These are phyloP conservation scores for Trachymyrmex cornetzi DNA, from an alignment of 1,140 invertebrate genomes.

Conservation along the genomic window DNA sequence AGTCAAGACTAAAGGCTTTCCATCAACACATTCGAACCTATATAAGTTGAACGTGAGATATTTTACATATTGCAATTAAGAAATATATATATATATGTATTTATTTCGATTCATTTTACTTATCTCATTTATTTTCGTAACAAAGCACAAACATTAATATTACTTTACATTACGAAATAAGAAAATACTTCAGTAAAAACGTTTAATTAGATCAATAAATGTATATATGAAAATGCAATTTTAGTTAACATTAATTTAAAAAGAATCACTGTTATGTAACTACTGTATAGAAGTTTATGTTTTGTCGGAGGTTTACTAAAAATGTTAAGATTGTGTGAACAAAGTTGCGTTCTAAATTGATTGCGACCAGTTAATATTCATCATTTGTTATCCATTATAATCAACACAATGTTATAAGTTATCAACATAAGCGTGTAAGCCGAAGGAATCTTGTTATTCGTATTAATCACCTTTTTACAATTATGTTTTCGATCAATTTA, in stretches of 20 bases:
- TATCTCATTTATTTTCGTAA: conserved; percentile 28
- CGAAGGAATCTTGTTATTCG: conserved; percentile 12
- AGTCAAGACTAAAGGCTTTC: neutral
- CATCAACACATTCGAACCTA: neutral
- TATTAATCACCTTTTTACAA: neutral
- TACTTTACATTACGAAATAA: conserved; percentile 11
- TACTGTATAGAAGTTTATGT: conserved; percentile 31
- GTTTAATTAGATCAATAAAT: conserved; percentile 23
- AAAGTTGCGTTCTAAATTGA: conserved; percentile 31
- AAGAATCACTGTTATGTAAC: conserved; percentile 4
- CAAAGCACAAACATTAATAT: conserved; percentile 6
- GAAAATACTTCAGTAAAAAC: conserved; percentile 18
- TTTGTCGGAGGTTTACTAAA: conserved; percentile 4
- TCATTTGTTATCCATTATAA: conserved; percentile 6
- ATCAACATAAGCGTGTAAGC: neutral
- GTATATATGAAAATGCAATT: conserved; percentile 4
- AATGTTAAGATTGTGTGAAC: conserved; percentile 32
- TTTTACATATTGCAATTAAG: neutral
- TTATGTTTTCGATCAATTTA: conserved; percentile 25
- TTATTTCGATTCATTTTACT: neutral
- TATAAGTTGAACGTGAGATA: neutral
- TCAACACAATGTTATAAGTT: neutral
- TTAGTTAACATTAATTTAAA: conserved; percentile 49
- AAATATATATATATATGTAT: conserved; percentile 1
- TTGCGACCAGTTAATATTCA: neutral